A percentile compares a stretch with the other conserved stretches of the same genome.
Conservation (phyloP, 2,113 vertebrate species). For the Psilopsiagon aymara region DNA sequence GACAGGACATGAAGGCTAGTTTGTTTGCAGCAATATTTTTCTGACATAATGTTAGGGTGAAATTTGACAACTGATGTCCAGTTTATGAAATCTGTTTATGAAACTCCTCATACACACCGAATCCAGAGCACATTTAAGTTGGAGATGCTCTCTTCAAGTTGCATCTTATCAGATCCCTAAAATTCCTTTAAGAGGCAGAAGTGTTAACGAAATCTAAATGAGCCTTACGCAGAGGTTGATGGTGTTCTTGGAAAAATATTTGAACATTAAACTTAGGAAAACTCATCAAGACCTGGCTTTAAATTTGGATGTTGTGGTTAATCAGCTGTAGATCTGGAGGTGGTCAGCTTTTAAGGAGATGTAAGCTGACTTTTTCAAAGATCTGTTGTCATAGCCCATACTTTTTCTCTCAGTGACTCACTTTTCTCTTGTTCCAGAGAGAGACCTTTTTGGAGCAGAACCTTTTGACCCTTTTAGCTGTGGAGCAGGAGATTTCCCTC, state of each 20-base stretch:
- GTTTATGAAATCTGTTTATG: not conserved
- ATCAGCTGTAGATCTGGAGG: not conserved
- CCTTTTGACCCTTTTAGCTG: conserved; percentile 98
- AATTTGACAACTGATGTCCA: not conserved
- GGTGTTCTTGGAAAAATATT: not conserved
- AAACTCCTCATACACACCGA: not conserved
- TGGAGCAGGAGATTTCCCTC: conserved; percentile 92
- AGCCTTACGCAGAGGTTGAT: not conserved
- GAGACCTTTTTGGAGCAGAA: conserved; percentile 95
- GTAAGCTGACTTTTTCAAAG: not conserved
- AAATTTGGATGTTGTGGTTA: not conserved
- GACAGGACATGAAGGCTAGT: fast-evolving
- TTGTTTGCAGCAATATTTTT: not conserved
- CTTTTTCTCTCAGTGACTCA: conserved; percentile 1
- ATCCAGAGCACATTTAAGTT: not conserved
- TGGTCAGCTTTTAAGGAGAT: not conserved
- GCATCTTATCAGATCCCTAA: fast-evolving
- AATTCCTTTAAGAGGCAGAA: not conserved
- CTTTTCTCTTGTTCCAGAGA: conserved; percentile 81
- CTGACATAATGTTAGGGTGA: not conserved
- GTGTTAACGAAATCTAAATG: not conserved
- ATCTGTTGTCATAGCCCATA: fast-evolving
- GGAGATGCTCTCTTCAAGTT: not conserved
- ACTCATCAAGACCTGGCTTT: not conserved
- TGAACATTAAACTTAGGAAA: not conserved